Conservation (phyloP, 2,888 invertebrate species). For the Epiblema foenella region DNA sequence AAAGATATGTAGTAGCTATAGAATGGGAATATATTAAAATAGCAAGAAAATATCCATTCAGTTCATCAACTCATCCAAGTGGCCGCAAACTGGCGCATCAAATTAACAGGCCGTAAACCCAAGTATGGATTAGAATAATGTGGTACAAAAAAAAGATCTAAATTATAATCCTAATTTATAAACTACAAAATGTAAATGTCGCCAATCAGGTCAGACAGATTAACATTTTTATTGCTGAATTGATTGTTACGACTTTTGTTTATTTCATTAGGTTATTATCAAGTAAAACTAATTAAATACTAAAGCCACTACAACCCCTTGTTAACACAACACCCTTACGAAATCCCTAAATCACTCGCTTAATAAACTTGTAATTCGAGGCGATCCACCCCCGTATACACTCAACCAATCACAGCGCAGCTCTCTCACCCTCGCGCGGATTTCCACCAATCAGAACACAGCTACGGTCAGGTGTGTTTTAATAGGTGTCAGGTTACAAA, state of each 20-base stretch:
- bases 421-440: conserved; percentile 63
- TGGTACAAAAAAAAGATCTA: too few relatives aligned
- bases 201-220: neutral
- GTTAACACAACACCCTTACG: conserved; percentile 49
- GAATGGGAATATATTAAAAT: too few relatives aligned
- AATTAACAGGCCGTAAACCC: too few relatives aligned
- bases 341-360: conserved; percentile 71
- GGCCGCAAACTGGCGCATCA: too few relatives aligned
- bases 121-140: too few relatives aligned
- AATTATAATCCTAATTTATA: too few relatives aligned
- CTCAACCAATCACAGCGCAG: conserved; percentile 59
- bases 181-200: too few relatives aligned
- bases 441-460: conserved; percentile 60
- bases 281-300: conserved; percentile 41
- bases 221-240: too few relatives aligned
- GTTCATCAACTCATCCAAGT: too few relatives aligned
- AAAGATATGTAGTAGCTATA: too few relatives aligned
- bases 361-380: conserved; percentile 72
- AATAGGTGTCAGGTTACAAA: conserved; percentile 64
- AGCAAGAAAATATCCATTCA: too few relatives aligned
- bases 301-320: conserved; percentile 49
- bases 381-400: conserved; percentile 62
- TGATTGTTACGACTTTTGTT: neutral
- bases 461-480: conserved; percentile 65
- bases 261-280: neutral